These are phyloP conservation scores for Hippocampus guttulatus DNA, from an alignment of 2,113 vertebrate genomes.

Conservation along the genomic window DNA sequence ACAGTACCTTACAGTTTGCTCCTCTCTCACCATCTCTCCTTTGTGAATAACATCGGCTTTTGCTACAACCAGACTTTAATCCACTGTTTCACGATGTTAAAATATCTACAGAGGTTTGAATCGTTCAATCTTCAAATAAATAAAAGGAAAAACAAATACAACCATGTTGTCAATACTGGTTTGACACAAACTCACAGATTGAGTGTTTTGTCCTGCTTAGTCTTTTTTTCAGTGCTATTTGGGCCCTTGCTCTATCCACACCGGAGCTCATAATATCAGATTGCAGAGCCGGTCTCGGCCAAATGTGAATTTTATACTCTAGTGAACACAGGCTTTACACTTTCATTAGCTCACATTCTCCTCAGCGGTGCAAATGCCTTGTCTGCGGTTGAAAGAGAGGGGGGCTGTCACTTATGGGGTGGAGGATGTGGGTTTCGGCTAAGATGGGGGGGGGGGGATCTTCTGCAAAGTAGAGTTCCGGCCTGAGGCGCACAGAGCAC, in stretches of 20 bases:
- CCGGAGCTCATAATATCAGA: slow-evolving; percentile 74
- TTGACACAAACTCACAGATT: neutral
- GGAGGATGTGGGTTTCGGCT: slow-evolving; percentile 22
- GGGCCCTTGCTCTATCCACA: slow-evolving; percentile 40
- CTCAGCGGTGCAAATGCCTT: slow-evolving; percentile 74
- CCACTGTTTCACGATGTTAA: neutral
- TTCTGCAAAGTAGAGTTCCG: slow-evolving; percentile 28
- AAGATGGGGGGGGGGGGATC: slow-evolving; percentile 8
- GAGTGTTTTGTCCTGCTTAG: slow-evolving; percentile 17
- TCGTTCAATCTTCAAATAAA: slow-evolving; percentile 1
- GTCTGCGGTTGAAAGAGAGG: slow-evolving; percentile 55
- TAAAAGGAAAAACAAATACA: neutral
- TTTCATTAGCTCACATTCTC: slow-evolving; percentile 84
- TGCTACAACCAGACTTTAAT: neutral
- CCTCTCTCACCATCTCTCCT: slow-evolving; percentile 19
- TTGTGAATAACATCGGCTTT: slow-evolving; percentile 11
- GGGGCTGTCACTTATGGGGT: slow-evolving; percentile 41
- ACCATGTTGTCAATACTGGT: neutral
- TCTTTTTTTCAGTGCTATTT: slow-evolving; percentile 41
- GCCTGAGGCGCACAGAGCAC: slow-evolving; percentile 5
- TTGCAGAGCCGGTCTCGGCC: slow-evolving; percentile 73
- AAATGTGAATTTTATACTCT: slow-evolving; percentile 83
- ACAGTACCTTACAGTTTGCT: slow-evolving; percentile 53
- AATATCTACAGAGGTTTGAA: neutral
- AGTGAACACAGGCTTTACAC: slow-evolving; percentile 77